phyloP scores from a whole-genome alignment of 2,113 vertebrate species.

The Scophthalmus maximus region DNA sequence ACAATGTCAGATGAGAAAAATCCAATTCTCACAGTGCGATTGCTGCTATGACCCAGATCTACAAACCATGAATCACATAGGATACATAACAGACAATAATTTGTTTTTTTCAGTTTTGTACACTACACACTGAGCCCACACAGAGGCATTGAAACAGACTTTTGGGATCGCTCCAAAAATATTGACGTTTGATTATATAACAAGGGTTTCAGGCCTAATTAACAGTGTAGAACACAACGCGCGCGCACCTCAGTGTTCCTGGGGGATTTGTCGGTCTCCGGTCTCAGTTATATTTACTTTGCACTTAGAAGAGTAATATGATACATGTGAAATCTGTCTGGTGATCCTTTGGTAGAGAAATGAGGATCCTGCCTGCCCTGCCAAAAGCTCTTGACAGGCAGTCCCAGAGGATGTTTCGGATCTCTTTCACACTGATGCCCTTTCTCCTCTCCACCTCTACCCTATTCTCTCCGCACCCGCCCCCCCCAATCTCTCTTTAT shows the following conservation, averaged over 20 bases:
- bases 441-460: neutral
- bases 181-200: neutral
- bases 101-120: neutral
- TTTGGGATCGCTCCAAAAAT: neutral
- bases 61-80: neutral
- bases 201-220: slow-evolving; percentile 2
- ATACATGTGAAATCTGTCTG: slow-evolving; percentile 8
- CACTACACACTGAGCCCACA: neutral
- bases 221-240: neutral
- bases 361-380: slow-evolving; percentile 1
- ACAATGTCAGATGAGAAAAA: neutral
- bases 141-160: neutral
- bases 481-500: neutral
- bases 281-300: slow-evolving; percentile 4
- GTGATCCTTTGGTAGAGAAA: slow-evolving; percentile 17
- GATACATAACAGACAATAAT: neutral
- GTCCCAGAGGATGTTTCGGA: slow-evolving; percentile 20
- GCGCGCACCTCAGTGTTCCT: neutral
- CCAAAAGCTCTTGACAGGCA: slow-evolving; percentile 17
- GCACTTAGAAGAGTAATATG: neutral
- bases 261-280: neutral
- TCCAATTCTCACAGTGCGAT: no score
- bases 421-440: slow-evolving; percentile 18
- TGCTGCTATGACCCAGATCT: neutral
- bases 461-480: neutral